These are phyloP conservation scores for Dryocosmus kuriphilus DNA, from an alignment of 2,888 invertebrate species.

Conservation along the genomic window DNA sequence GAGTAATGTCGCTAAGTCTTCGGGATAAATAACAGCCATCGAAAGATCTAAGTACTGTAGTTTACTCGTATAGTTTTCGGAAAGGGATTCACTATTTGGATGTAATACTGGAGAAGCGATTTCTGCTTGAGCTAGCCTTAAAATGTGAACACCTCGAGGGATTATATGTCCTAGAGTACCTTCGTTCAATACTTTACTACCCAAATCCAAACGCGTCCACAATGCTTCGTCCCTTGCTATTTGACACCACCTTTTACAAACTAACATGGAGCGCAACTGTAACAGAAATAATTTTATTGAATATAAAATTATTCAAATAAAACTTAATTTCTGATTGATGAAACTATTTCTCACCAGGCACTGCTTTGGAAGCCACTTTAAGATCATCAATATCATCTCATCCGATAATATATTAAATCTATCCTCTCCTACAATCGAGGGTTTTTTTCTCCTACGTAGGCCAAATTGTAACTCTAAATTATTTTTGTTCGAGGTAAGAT, in stretches of 20 bases:
- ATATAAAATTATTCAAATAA: neutral
- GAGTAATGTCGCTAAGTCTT: slow-evolving; percentile 82
- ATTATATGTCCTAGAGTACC: slow-evolving; percentile 87
- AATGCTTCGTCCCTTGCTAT: slow-evolving; percentile 90
- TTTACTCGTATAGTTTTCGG: slow-evolving; percentile 78
- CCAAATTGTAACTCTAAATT: slow-evolving; percentile 67
- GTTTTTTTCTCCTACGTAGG: slow-evolving; percentile 72
- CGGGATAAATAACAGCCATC: slow-evolving; percentile 84
- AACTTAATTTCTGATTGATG: neutral
- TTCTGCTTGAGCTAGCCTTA: slow-evolving; percentile 89
- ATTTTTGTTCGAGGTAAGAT: slow-evolving; percentile 69
- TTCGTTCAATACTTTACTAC: slow-evolving; percentile 83
- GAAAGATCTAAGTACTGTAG: slow-evolving; percentile 93
- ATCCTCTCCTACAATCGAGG: slow-evolving; percentile 79
- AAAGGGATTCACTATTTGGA: slow-evolving; percentile 70
- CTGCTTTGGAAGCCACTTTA: slow-evolving; percentile 90
- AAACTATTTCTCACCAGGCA: slow-evolving; percentile 84
- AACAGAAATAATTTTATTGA: slow-evolving; percentile 31
- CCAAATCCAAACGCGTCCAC: slow-evolving; percentile 91
- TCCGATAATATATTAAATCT: slow-evolving; percentile 88
- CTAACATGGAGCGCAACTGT: slow-evolving; percentile 78
- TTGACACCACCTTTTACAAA: slow-evolving; percentile 85
- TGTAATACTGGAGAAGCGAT: slow-evolving; percentile 82
- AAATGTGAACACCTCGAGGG: slow-evolving; percentile 86
- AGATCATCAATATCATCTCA: slow-evolving; percentile 90